phyloP scores from a whole-genome alignment of 1,140 invertebrate genomes.

The Pissodes strobi region DNA sequence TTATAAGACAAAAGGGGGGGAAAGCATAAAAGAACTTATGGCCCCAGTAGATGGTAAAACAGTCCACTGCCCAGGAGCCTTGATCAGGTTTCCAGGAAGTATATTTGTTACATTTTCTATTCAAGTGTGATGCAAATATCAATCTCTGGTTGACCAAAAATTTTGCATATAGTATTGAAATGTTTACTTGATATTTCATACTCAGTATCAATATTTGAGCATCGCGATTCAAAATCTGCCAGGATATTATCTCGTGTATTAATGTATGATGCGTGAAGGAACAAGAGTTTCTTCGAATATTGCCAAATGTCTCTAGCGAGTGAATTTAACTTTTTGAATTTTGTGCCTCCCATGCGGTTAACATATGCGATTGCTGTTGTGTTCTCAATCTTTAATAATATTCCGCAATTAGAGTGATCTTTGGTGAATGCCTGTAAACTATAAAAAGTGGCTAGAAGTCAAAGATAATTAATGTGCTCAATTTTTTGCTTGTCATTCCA shows the following conservation, averaged over 20 bases:
- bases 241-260: neutral
- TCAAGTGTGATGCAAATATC: neutral
- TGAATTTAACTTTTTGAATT: neutral
- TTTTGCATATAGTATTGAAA: too few relatives aligned
- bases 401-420: neutral
- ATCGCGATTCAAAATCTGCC: neutral
- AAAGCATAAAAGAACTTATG: conserved; percentile 3
- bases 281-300: neutral
- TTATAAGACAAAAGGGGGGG: conserved; percentile 38
- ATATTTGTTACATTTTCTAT: neutral
- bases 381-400: conserved; percentile 6
- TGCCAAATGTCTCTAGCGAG: neutral
- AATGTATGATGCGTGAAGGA: neutral
- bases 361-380: conserved; percentile 10
- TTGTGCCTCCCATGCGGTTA: conserved; percentile 1
- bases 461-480: conserved; percentile 1
- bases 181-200: neutral
- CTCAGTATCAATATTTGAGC: neutral
- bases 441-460: conserved; percentile 2
- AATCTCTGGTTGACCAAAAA: neutral
- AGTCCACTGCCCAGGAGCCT: neutral
- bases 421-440: conserved; percentile 2
- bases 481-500: neutral
- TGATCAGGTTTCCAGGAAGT: conserved; percentile 11
- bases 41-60: neutral